Conservation (phyloP, 92 coral and sea anemone species). For the Siderastrea siderea region DNA sequence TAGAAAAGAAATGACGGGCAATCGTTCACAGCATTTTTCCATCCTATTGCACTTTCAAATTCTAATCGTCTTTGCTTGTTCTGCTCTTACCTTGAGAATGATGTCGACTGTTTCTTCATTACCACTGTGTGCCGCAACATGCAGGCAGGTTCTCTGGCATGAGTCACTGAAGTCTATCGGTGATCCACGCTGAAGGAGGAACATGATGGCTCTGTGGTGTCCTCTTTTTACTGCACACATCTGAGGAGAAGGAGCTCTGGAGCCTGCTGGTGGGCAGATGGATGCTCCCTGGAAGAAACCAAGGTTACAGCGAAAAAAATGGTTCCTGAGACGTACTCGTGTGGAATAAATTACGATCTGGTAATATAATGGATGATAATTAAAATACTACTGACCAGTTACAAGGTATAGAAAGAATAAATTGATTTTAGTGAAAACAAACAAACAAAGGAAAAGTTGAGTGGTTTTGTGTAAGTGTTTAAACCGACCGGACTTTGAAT, state of each 20-base stretch:
- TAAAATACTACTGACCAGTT: no score
- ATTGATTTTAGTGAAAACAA: no score
- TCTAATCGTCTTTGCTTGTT: not conserved
- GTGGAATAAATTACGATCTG: no score
- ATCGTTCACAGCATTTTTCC: no score
- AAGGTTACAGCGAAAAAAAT: conserved; percentile 1
- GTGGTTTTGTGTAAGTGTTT: no score
- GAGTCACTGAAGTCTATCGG: conserved; percentile 74
- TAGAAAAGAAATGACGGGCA: not conserved
- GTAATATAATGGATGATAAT: no score
- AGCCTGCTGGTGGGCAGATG: conserved; percentile 67
- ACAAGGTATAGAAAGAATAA: no score
- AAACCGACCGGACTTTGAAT: no score
- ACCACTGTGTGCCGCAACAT: conserved; percentile 89
- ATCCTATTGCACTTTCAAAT: no score
- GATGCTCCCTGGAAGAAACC: conserved; percentile 70
- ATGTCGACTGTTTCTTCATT: conserved; percentile 73
- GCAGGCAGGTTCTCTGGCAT: conserved; percentile 71
- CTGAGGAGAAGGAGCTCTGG: conserved; percentile 73
- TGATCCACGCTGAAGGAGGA: conserved; percentile 78
- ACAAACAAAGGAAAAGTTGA: no score
- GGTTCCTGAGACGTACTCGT: no score
- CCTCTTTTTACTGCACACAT: conserved; percentile 90
- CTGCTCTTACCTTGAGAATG: conserved; percentile 62
- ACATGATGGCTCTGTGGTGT: conserved; percentile 67